Percentiles rank a stretch among this genome's conserved stretches.
Evolutionary conservation across 1,140 invertebrate genomes (phyloP).

Genomic region (Agraylea sexmaculata): DNA sequence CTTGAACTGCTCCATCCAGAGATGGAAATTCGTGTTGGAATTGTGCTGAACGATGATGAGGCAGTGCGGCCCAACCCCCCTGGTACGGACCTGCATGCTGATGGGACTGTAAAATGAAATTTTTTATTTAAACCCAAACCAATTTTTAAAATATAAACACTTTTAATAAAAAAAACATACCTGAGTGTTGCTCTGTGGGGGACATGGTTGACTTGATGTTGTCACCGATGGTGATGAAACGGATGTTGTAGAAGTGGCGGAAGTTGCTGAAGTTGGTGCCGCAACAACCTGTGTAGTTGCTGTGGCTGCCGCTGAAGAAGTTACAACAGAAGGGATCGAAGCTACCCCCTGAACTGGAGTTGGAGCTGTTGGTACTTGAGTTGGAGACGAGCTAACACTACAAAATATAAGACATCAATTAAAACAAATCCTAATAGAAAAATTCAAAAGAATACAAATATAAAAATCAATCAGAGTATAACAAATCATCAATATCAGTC

Average conservation of each 20-base stretch:
- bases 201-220: conserved; percentile 28
- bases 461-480: conserved; percentile 6
- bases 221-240: conserved; percentile 24
- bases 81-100: conserved; percentile 20
- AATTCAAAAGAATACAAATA: neutral
- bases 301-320: conserved; percentile 9
- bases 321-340: conserved; percentile 1
- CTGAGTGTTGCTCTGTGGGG: conserved; percentile 25
- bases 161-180: conserved; percentile 3
- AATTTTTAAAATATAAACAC: neutral
- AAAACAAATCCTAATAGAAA: neutral
- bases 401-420: neutral
- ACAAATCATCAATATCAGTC: neutral
- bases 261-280: conserved; percentile 27
- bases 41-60: conserved; percentile 58
- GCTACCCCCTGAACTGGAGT: neutral
- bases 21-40: conserved; percentile 79
- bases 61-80: conserved; percentile 45
- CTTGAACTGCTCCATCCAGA: conserved; percentile 44
- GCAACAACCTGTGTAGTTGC: conserved; percentile 1
- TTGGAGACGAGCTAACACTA: conserved; percentile 7
- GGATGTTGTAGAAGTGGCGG: conserved; percentile 32
- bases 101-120: conserved; percentile 22
- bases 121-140: conserved; percentile 10
- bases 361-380: conserved; percentile 1